Base-by-base conservation (phyloP, 2,888 invertebrate genomes). In the Ceriagrion tenellum region DNA sequence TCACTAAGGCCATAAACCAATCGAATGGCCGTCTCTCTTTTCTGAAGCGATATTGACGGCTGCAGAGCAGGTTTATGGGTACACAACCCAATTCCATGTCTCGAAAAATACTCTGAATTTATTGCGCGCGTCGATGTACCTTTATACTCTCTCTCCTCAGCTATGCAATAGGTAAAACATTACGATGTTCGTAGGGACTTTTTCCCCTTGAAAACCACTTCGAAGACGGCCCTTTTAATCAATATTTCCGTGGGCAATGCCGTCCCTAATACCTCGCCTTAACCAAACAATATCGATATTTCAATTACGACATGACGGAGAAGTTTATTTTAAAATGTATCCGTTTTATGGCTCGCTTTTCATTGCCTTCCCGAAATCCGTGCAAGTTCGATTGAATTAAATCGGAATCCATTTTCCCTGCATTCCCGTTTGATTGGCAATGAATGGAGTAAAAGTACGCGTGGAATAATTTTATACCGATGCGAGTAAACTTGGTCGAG, bases 61-160 rank as follows among this genome's bases (percentile, higher is more conserved):
- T n/a, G 55, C 89, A 12, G 47, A 55, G 55, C 23, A n/a, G 89
- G 55, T 89, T 89, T 89, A 89, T 89, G 55, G 89, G 47, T 55
- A 13, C 89, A 55, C 55, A 55, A 26, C 47, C 55, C n/a, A 10
- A 40, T 47, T 55, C 89, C 55, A 55, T 89, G 47, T 89, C 89
- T 47, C 55, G 55, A 55, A 89, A 89, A 89, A 81, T 81, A 81
- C 30, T 30, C 81, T 0, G 18, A 81, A 81, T 81, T 81, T 81
- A 81, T 81, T 35, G 81, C 30, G 81, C 81, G 6, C 81, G 35
- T 35, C 1, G 12, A 18, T 13, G 35, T 13, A 81, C 13, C 3
- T 81, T 47, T 81, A 35, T 81, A 81, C 35, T 35, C 35, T 81
- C 12, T 18, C 69, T 69, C 2, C 81, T 13, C 30, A 81, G 16